Evolutionary conservation across 2,113 vertebrate species (phyloP).

Genomic region (Engraulis encrasicolus): DNA sequence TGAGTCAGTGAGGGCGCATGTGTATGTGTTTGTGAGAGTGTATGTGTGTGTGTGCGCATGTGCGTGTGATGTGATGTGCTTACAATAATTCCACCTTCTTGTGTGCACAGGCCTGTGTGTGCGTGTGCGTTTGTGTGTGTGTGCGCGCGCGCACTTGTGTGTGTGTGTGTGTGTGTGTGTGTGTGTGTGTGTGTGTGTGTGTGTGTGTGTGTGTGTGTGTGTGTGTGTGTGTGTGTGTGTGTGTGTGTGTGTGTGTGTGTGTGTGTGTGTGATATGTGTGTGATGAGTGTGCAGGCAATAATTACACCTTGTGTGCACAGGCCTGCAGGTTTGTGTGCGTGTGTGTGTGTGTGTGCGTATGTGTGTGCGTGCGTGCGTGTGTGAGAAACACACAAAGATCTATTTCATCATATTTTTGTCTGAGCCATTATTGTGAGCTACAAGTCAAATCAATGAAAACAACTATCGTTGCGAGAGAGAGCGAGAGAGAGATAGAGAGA

Average conservation of each 20-base stretch:
- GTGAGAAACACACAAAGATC: neutral
- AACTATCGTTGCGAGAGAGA: neutral
- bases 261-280: conserved; percentile 1
- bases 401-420: neutral
- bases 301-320: neutral
- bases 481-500: neutral
- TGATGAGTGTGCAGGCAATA: neutral
- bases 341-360: conserved; percentile 1
- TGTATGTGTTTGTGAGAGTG: too few relatives aligned
- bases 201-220: neutral
- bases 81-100: neutral
- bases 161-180: neutral
- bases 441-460: neutral
- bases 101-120: too few relatives aligned
- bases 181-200: neutral
- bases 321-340: neutral
- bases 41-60: too few relatives aligned
- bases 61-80: too few relatives aligned
- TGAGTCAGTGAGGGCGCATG: too few relatives aligned
- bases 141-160: too few relatives aligned
- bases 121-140: too few relatives aligned
- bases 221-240: conserved; percentile 14
- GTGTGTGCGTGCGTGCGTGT: conserved; percentile 2
- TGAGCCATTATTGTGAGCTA: neutral
- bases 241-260: conserved; percentile 6